Evolutionary conservation across 2,888 invertebrate species (phyloP), one percentile per base, ranked within the genome.

Genomic region (Tuberolachnus salignus): DNA sequence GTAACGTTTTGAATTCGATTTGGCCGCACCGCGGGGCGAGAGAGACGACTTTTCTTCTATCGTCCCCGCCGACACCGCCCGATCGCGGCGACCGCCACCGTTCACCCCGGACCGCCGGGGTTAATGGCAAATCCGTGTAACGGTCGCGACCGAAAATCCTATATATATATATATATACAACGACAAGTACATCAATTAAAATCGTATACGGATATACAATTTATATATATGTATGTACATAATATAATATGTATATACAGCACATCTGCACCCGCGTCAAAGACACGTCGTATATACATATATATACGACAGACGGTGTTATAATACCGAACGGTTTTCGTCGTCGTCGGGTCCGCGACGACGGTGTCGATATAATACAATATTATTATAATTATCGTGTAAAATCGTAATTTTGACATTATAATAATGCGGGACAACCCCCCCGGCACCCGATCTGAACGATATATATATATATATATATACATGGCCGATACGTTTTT

Each of bases 91-190:
- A 21, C 23, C 13, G 9, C 19, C 49, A 23, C 61, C 59, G 78
- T 78, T n/a, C n/a, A n/a, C n/a, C n/a, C n/a, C n/a, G n/a, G 10
- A 21, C 23, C 13, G 9, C 19, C 49, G 42, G 51, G 51, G 78
- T 78, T 78, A 78, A 78, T 78, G 67, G 78, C 78, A n/a, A 78
- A 69, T 78, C 59, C 69, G 78, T 78, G 78, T 78, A 55, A 46
- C 67, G 59, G 44, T 34, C 49, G 4, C 46, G 55, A 57, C 59
- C 78, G 42, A 69, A 78, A 78, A 69, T 49, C 51, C 69, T 69
- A 69, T 46, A 42, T 6, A 34, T 6, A 34, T 6, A 34, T 69
- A 69, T 46, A 42, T 6, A 34, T 6, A 34, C 34, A 34, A 34
- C 23, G 61, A 64, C 74, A 42, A 64, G 63, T 13, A 55, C 64